These are phyloP conservation scores for Sciaenops ocellatus DNA, from an alignment of 2,797 vertebrate genomes.

Conservation along the genomic window DNA sequence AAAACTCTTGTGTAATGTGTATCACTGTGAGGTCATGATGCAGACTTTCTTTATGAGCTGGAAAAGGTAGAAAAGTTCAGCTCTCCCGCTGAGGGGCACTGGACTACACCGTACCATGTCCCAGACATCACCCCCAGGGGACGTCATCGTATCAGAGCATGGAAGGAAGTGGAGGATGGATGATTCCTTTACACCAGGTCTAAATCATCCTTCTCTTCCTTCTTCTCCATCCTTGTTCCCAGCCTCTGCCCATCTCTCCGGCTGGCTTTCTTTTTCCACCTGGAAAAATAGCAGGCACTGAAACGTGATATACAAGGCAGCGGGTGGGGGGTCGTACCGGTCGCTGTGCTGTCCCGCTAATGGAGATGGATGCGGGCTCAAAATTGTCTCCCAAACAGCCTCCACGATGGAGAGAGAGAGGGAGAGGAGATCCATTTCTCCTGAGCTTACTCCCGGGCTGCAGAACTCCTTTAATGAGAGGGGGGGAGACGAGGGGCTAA, in stretches of 20 bases:
- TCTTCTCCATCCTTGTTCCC: slow-evolving; percentile 33
- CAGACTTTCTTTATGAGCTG: slow-evolving; percentile 47
- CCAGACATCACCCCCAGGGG: slow-evolving; percentile 52
- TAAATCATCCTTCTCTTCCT: slow-evolving; percentile 69
- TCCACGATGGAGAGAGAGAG: slow-evolving; percentile 37
- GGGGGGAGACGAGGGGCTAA: slow-evolving; percentile 40
- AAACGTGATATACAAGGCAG: slow-evolving; percentile 80
- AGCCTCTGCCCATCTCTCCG: slow-evolving; percentile 42
- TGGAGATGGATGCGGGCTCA: slow-evolving; percentile 85
- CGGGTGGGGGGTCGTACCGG: slow-evolving; percentile 55
- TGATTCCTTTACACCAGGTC: slow-evolving; percentile 61
- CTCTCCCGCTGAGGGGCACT: slow-evolving; percentile 45
- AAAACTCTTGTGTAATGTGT: slow-evolving; percentile 6
- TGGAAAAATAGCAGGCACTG: slow-evolving; percentile 81
- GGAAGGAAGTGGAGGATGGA: slow-evolving; percentile 69
- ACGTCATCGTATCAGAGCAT: slow-evolving; percentile 59
- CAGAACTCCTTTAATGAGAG: slow-evolving; percentile 66
- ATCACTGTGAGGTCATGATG: slow-evolving; percentile 19
- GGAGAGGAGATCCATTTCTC: slow-evolving; percentile 72
- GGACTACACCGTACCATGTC: slow-evolving; percentile 21
- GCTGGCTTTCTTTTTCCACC: slow-evolving; percentile 71
- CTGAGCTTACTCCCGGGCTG: slow-evolving; percentile 56
- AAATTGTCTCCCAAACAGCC: slow-evolving; percentile 80
- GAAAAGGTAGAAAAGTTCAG: slow-evolving; percentile 43
- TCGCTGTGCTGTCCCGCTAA: slow-evolving; percentile 79